A percentile compares a stretch with the other conserved stretches of the same genome.
These are phyloP conservation scores for Apostichopus californicus DNA, from an alignment of 35 echinoderm and acorn worm species.

Conservation along the genomic window DNA sequence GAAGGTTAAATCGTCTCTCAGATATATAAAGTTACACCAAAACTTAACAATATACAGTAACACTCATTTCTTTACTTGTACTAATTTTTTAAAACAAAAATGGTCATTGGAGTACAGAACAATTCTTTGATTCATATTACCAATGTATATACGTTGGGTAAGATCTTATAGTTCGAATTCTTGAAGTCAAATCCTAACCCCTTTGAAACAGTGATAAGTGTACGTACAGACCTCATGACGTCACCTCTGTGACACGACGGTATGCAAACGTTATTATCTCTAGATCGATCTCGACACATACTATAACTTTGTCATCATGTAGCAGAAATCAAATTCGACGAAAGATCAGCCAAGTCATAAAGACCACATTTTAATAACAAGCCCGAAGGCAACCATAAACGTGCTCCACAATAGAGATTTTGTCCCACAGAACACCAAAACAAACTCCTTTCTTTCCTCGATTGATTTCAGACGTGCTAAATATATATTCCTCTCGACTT, in stretches of 20 bases:
- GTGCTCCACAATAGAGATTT: slow-evolving; percentile 49
- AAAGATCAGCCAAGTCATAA: slow-evolving; percentile 39
- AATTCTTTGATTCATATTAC: no score
- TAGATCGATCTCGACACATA: not conserved
- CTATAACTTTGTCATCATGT: slow-evolving; percentile 52
- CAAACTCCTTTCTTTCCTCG: slow-evolving; percentile 29
- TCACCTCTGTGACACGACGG: not conserved
- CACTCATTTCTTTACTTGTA: no score
- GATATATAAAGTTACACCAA: no score
- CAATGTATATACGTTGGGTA: no score
- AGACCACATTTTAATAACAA: slow-evolving; percentile 54
- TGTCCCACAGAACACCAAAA: slow-evolving; percentile 11
- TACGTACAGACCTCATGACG: not conserved
- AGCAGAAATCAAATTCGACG: not conserved
- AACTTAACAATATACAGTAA: no score
- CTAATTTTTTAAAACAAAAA: no score
- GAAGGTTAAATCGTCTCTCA: no score
- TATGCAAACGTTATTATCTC: not conserved
- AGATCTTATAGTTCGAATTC: no score
- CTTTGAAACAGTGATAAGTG: no score
- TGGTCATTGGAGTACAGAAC: no score
- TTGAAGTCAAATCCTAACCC: no score
- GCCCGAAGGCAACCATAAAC: slow-evolving; percentile 17
- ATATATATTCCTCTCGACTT: slow-evolving; percentile 15
- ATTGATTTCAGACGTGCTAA: slow-evolving; percentile 50